phyloP scores from a whole-genome alignment of 2,888 invertebrate genomes.

The Stenodera caucasica region DNA sequence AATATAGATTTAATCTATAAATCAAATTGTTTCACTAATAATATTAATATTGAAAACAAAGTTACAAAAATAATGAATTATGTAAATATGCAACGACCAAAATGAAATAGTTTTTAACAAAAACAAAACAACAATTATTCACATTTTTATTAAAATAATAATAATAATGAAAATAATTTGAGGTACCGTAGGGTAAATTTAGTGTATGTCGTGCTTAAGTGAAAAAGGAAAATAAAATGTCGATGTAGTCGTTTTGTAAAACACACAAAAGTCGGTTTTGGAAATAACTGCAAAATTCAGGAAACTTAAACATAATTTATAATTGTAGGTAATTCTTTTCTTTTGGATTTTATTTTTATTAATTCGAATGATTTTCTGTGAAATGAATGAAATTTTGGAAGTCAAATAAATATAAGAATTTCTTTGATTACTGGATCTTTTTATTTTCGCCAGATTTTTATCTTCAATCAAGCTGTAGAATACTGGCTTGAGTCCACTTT shows the following conservation, averaged over 20 bases:
- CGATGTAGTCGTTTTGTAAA: conserved; percentile 41
- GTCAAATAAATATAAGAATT: conserved; percentile 1
- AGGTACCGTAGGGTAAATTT: conserved; percentile 34
- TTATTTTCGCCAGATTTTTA: too few species aligned
- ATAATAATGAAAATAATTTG: too few species aligned
- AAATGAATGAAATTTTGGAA: background rate
- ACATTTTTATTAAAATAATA: too few species aligned
- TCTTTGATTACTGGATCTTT: too few species aligned
- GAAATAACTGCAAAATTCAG: conserved; percentile 6
- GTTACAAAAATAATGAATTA: conserved; percentile 28
- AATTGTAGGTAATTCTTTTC: background rate
- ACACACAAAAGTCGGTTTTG: conserved; percentile 39
- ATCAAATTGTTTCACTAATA: conserved; percentile 33
- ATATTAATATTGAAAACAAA: conserved; percentile 9
- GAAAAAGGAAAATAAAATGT: conserved; percentile 31
- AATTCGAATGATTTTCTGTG: background rate
- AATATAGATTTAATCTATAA: conserved; percentile 41
- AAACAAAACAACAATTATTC: conserved; percentile 1
- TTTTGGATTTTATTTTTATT: background rate
- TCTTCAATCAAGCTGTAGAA: too few species aligned
- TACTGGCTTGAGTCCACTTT: too few species aligned
- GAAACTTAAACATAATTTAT: background rate
- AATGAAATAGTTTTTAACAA: conserved; percentile 15
- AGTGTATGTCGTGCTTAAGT: conserved; percentile 43
- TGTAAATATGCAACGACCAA: conserved; percentile 37